phyloP scores from a whole-genome alignment of 2,797 vertebrate species.

The Sebastes itinus region DNA sequence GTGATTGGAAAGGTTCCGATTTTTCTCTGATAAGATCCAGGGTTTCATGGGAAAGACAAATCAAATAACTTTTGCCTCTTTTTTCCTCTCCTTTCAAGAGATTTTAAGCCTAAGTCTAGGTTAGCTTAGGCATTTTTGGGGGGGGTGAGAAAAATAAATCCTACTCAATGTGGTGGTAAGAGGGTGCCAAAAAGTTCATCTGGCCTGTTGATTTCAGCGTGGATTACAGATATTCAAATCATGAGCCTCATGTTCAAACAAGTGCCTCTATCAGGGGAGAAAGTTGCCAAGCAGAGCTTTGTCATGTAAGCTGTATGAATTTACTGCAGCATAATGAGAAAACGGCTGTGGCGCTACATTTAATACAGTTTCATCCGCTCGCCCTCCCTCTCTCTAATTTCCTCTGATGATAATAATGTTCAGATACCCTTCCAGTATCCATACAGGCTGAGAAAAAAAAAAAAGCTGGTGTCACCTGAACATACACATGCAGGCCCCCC shows the following conservation, averaged over 20 bases:
- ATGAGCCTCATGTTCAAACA: constrained; percentile 83
- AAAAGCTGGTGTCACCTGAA: constrained; percentile 14
- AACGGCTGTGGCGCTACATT: constrained; percentile 60
- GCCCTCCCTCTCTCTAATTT: constrained; percentile 38
- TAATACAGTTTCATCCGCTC: constrained; percentile 76
- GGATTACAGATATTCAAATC: constrained; percentile 85
- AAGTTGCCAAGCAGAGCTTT: constrained; percentile 81
- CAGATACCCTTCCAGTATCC: neutral
- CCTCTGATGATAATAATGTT: constrained; percentile 26
- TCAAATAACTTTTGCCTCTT: constrained; percentile 54
- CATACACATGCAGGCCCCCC: neutral
- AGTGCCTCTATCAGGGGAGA: constrained; percentile 77
- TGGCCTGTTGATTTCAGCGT: constrained; percentile 83
- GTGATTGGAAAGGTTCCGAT: constrained; percentile 38
- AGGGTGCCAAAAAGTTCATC: constrained; percentile 84
- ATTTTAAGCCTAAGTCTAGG: constrained; percentile 72
- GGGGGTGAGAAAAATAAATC: constrained; percentile 55
- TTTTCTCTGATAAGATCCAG: constrained; percentile 15
- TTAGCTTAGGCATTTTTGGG: constrained; percentile 74
- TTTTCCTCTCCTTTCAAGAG: constrained; percentile 27
- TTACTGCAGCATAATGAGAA: constrained; percentile 71
- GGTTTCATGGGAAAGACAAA: constrained; percentile 29
- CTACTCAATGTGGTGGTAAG: constrained; percentile 67
- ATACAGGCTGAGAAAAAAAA: neutral
- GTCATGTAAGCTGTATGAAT: constrained; percentile 75